Base-by-base conservation (phyloP, 1,140 invertebrate species). In the Mycetomoellerius zeteki region DNA sequence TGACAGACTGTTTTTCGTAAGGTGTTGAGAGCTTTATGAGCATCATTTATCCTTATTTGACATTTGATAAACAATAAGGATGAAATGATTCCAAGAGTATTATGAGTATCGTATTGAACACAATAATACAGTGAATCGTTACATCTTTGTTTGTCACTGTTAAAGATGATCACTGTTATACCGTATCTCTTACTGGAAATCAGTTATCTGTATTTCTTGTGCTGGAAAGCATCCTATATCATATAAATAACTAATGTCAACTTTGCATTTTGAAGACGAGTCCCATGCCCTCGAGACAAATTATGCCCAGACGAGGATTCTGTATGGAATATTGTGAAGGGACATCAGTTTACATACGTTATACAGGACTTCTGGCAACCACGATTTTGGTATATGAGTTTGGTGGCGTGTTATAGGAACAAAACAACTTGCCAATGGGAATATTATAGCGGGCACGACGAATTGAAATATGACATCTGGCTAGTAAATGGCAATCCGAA, bases 401-500 rank as follows among this genome's bases (percentile, higher is more conserved):
- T 99, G 91, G 98, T 99, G 24, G 97, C 99, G 7, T 99, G 99
- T 95, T 98, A 98, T 92, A 96, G 98, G 67, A 97, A 98, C 93
- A 96, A 96, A 71, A 96, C 95, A 10, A 97, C 97, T 12, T 99
- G 98, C 92, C 96, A 97, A 85, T 99, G 98, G 98, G 97, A 98
- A 92, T 96, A 98, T 90, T 97, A 97, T 80, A 95, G 96, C 75
- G 92, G 95, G 87, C 91, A 94, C 1, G 93, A 95, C 52, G 95
- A 96, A 81, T 94, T 99, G 19, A 95, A 98, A 56, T 99, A 99
- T 95, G 98, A 99, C 94, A 97, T 99, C 86, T 99, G 98, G 97
- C 96, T 99, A 33, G 99, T 99, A 0, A 99, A 99, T 96, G 98
- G 99, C 60, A 98, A 99, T 95, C 99, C 99, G 0, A 98, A 98